Base-by-base conservation (phyloP, 1,140 invertebrate genomes). In the Carposina sasakii region DNA sequence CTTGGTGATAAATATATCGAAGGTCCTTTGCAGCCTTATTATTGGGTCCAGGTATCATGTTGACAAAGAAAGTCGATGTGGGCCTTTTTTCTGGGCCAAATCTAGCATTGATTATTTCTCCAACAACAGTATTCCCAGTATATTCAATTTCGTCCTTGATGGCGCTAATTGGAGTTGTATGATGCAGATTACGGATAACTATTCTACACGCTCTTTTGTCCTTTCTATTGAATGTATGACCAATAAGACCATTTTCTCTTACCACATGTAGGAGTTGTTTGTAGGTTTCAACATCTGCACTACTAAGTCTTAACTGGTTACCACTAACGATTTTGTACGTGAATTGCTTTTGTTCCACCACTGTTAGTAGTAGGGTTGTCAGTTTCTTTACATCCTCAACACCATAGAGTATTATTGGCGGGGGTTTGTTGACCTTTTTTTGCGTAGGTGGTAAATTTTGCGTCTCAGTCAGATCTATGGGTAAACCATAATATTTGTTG, bases 1-100 rank as follows among this genome's bases (percentile, higher is more conserved):
- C 52, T n/a, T 19, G 63, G 39, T 15, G 64, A 44, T 24, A 62
- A 6, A 42, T 28, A 9, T 23, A 24, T 26, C 16, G 23, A 3
- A 42, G 9, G 9, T 42, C 53, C 33, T 67, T 74, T 9, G 72
- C 67, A 39, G 69, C 54, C 57, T 70, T 67, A 33, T 76, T 76
- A 20, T 70, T 76, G 23, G 47, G 37, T 21, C 41, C 50, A 10
- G 50, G 63, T 50, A 60, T 44, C 23, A 77, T 24, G 41, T 76
- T 63, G 1, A 74, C 53, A 43, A 63, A 68, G 22, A 42, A 42
- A 12, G 40, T 42, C 3, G 24, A 24, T 8, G 40, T 42, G 4
- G 40, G 24, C 26, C 16, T 28, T n/a, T 42, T 42, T 42, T 42
- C 40, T 5, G 40, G 24, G 23, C 40, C 40, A 26, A 6, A 23